Percentiles rank a stretch among this genome's conserved stretches.
Evolutionary conservation across 2,888 invertebrate genomes (phyloP).

Genomic region (Aphodius granarius): DNA sequence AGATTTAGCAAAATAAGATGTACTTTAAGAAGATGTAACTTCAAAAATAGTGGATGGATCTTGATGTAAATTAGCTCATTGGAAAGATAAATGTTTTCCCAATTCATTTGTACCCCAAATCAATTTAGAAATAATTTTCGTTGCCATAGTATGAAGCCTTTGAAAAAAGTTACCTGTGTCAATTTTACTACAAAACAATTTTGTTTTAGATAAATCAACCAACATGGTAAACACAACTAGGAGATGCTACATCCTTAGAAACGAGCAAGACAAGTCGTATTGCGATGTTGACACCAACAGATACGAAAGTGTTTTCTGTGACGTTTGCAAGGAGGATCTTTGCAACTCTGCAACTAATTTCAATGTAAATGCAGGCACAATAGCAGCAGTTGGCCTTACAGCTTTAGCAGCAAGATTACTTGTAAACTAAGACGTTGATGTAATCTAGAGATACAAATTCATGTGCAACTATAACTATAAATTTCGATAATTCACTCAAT

Average conservation of each 20-base stretch:
- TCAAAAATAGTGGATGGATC: no score
- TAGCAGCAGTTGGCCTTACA: neutral
- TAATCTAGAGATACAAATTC: neutral
- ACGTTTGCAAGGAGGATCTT: neutral
- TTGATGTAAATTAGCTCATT: no score
- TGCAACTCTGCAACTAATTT: neutral
- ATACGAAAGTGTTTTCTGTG: neutral
- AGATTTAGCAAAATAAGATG: no score
- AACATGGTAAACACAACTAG: neutral
- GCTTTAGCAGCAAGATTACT: neutral
- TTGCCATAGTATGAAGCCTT: no score
- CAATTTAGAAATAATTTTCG: no score
- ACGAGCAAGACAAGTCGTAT: constrained; percentile 1
- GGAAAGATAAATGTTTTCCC: no score
- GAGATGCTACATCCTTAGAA: constrained; percentile 4
- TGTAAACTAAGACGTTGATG: neutral
- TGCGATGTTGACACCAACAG: neutral
- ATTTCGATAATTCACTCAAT: neutral
- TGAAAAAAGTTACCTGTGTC: no score
- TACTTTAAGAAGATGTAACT: no score
- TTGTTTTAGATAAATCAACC: neutral
- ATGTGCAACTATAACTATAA: neutral
- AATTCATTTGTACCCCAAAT: no score
- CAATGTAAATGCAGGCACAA: neutral
- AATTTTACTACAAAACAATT: neutral